Percentiles rank a stretch among this genome's conserved stretches.
These are phyloP conservation scores for Eulemur albifrons DNA, from an alignment of 2,797 vertebrate genomes.

Conservation along the genomic window DNA sequence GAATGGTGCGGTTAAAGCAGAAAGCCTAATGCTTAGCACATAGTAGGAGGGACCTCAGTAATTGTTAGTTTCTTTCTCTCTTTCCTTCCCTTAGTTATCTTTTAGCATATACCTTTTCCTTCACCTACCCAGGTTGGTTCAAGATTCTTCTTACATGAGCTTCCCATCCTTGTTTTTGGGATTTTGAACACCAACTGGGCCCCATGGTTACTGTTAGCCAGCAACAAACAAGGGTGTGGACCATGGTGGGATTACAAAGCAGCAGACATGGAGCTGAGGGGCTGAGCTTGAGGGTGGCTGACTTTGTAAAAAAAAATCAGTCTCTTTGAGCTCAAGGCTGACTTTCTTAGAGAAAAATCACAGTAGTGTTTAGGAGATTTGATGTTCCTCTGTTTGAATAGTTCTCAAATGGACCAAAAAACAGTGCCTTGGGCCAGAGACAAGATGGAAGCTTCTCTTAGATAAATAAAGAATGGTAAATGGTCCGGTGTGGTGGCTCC, in stretches of 20 bases:
- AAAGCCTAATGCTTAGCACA: neutral
- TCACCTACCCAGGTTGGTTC: neutral
- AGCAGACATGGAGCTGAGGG: neutral
- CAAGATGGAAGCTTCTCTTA: neutral
- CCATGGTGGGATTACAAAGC: neutral
- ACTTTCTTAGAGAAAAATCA: neutral
- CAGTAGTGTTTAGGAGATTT: neutral
- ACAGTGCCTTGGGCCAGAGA: neutral
- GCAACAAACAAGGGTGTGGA: neutral
- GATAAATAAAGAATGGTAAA: neutral
- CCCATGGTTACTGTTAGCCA: neutral
- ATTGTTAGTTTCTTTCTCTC: neutral
- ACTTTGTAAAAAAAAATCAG: neutral
- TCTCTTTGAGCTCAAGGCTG: neutral
- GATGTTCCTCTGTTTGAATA: neutral
- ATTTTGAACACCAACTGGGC: neutral
- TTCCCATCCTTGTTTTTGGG: neutral
- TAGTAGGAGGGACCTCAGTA: neutral
- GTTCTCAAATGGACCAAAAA: slow-evolving; percentile 9
- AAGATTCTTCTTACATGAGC: neutral
- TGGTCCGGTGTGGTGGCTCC: too few species aligned
- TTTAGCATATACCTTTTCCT: neutral
- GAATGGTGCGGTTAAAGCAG: neutral
- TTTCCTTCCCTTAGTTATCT: neutral
- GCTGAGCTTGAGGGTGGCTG: neutral